These are phyloP conservation scores for Chelon auratus DNA, from an alignment of 2,797 vertebrate genomes.

Conservation along the genomic window DNA sequence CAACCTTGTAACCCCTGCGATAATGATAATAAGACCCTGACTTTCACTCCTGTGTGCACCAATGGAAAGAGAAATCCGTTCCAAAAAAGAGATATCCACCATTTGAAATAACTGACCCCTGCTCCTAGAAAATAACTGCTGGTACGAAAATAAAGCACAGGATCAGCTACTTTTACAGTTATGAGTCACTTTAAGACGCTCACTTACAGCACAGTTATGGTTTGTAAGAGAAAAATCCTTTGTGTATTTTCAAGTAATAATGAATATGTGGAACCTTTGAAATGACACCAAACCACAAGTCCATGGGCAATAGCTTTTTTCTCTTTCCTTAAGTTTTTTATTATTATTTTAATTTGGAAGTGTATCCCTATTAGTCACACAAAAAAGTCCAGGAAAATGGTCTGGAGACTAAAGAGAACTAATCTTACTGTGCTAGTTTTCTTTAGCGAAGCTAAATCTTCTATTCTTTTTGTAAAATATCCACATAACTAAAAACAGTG, in stretches of 20 bases:
- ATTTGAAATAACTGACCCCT: conserved; percentile 65
- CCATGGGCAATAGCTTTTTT: conserved; percentile 9
- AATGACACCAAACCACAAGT: conserved; percentile 45
- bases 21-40: conserved; percentile 69
- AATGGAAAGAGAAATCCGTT: conserved; percentile 40
- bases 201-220: conserved; percentile 37
- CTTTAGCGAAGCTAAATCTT: conserved; percentile 1
- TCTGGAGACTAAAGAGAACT: conserved; percentile 22
- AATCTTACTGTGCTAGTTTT: conserved; percentile 5
- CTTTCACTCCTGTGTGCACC: conserved; percentile 55
- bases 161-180: conserved; percentile 49
- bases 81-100: conserved; percentile 45
- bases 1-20: conserved; percentile 69
- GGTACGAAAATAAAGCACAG: conserved; percentile 22
- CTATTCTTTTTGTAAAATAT: background rate
- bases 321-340: too few relatives aligned
- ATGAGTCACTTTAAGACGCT: conserved; percentile 54
- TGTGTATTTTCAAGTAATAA: conserved; percentile 59
- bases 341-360: conserved; percentile 55
- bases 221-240: conserved; percentile 40
- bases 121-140: conserved; percentile 49
- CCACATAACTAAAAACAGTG: background rate
- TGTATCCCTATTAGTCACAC: conserved; percentile 32
- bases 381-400: conserved; percentile 39
- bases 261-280: conserved; percentile 42